Conservation (phyloP, 2,888 invertebrate species). For the Andrena marginata region DNA sequence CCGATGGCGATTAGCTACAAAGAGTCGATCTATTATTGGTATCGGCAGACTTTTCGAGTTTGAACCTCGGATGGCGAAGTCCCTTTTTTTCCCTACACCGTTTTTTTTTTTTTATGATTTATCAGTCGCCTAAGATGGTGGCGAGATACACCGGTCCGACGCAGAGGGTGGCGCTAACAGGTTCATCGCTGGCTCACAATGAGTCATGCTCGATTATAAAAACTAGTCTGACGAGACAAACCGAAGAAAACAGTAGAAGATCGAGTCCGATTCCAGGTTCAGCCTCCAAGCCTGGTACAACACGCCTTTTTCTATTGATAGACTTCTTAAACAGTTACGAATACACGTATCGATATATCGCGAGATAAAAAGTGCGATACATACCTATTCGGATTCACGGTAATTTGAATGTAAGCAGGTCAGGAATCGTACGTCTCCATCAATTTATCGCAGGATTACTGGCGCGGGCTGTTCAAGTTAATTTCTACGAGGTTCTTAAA, state of each 20-base stretch:
- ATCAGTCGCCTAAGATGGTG: conserved; percentile 38
- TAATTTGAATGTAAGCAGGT: background rate
- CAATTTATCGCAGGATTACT: background rate
- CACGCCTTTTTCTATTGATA: background rate
- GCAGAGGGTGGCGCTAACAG: conserved; percentile 72
- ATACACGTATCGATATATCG: background rate
- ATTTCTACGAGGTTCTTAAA: conserved; percentile 25
- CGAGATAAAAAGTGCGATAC: background rate
- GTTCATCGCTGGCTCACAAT: conserved; percentile 72
- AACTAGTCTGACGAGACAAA: conserved; percentile 72
- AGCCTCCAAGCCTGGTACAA: conserved; percentile 16
- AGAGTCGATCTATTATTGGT: background rate
- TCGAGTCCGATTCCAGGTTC: conserved; percentile 59
- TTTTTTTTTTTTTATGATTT: background rate
- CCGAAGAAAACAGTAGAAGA: conserved; percentile 54
- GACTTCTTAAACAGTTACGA: background rate
- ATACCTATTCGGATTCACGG: background rate
- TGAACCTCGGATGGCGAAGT: no score
- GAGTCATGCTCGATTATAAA: conserved; percentile 72
- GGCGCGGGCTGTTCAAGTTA: background rate
- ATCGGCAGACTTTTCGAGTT: background rate
- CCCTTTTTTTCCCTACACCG: no score
- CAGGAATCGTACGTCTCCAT: background rate
- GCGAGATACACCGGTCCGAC: conserved; percentile 47
- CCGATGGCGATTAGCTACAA: background rate